A percentile compares a stretch with the other conserved stretches of the same genome.
These are phyloP conservation scores for Pavo muticus DNA, from an alignment of 2,113 vertebrate species.

Conservation along the genomic window DNA sequence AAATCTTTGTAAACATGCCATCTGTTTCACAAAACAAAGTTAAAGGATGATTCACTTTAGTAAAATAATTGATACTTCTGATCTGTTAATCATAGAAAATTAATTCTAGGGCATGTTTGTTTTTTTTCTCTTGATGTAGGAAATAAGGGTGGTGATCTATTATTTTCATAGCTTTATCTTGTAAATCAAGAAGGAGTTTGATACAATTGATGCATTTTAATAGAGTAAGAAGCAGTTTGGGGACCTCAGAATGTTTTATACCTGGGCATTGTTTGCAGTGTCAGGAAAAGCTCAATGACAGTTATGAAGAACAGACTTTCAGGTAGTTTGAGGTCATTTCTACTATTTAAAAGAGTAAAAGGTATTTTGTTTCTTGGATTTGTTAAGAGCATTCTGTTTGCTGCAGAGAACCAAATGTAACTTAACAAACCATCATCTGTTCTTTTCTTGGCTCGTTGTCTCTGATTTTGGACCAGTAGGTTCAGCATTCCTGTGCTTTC, in stretches of 20 bases:
- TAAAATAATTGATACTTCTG: background rate
- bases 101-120: background rate
- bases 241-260: background rate
- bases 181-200: background rate
- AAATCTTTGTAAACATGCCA: background rate
- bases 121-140: background rate
- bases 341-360: conserved; percentile 6
- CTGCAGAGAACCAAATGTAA: background rate
- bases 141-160: background rate
- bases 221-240: background rate
- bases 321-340: background rate
- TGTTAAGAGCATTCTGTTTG: background rate
- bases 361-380: background rate
- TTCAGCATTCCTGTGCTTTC: background rate
- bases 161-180: background rate
- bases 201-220: background rate
- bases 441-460: background rate
- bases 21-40: background rate
- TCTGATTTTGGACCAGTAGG: background rate
- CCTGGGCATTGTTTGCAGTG: background rate
- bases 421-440: background rate
- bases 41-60: background rate
- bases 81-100: background rate
- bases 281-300: background rate
- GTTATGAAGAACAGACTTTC: background rate